Evolutionary conservation across 1,140 invertebrate genomes (phyloP), one percentile per base, ranked within the genome.

Genomic region (Trachelipus rathkii): DNA sequence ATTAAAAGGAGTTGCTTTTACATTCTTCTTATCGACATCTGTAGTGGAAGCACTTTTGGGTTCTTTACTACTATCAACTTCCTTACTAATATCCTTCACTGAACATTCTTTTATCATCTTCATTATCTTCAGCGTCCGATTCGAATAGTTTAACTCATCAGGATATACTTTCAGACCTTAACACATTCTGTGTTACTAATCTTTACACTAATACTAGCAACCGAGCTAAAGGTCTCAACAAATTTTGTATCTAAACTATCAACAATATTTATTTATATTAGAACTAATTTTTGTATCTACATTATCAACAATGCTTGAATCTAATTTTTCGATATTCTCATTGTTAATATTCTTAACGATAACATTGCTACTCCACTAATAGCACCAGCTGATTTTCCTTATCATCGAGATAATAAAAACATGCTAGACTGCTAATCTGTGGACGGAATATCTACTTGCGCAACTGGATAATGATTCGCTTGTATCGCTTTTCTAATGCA

Each of bases 81-180:
- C 44, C 33, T 50, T 46, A 9, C 15, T 19, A n/a, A 43, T 21
- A 6, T 19, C 74, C 15, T 24, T 15, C 19, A 68, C 19, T 3
- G 43, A 19, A 10, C 50, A 23, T 33, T 10, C 71, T n/a, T n/a
- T 11, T 71, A 13, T 75, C 74, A 19, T 79, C 76, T 33, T 33
- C 6, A 33, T 73, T 69, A 23, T 79, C 80, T 5, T 79, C 82
- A 45, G 82, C 83, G 33, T 85, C 85, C 67, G 83, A 82, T 15
- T 82, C 85, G 78, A 87, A 87, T 5, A 93, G 93, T 95, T 95
- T 71, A 94, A 85, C 79, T 91, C 88, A 69, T 89, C 87, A 0
- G 93, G 93, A 86, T 95, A 94, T 60, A 4, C 50, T 60, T 8
- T 19, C 50, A 4, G 50, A 60, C 19, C 50, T 4, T 19, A n/a